Percentiles rank a stretch among this genome's conserved stretches.
These are phyloP conservation scores for Graptemys geographica DNA, from an alignment of 2,797 vertebrate species.

Conservation along the genomic window DNA sequence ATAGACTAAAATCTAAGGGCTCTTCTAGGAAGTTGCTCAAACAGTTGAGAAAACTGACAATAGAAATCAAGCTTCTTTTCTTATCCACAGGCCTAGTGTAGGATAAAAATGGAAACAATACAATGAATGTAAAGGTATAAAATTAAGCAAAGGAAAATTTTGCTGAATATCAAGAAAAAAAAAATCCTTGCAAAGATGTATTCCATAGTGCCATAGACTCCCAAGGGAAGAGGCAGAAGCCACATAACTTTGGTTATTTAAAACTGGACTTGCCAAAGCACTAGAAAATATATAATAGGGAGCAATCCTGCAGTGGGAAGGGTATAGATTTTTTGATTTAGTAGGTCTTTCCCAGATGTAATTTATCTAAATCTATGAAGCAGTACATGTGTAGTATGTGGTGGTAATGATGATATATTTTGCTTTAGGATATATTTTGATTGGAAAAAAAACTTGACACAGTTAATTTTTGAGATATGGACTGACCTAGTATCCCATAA, in stretches of 20 bases:
- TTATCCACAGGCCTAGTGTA: rapidly evolving
- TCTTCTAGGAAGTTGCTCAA: neutral
- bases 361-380: neutral
- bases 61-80: neutral
- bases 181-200: neutral
- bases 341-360: neutral
- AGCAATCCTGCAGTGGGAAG: neutral
- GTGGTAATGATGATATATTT: neutral
- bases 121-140: neutral
- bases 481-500: neutral
- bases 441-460: neutral
- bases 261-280: neutral
- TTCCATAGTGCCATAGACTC: neutral
- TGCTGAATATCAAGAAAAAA: rapidly evolving
- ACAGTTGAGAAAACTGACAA: neutral
- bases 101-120: neutral
- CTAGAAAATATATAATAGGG: neutral
- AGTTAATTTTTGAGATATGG: neutral
- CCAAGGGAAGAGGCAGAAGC: neutral
- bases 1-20: neutral
- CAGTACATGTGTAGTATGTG: neutral
- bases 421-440: neutral
- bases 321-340: neutral
- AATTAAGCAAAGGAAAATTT: neutral
- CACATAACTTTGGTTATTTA: neutral